Evolutionary conservation across 2,797 vertebrate species (phyloP), one percentile per base, ranked within the genome.

Genomic region (Salarias fasciatus): DNA sequence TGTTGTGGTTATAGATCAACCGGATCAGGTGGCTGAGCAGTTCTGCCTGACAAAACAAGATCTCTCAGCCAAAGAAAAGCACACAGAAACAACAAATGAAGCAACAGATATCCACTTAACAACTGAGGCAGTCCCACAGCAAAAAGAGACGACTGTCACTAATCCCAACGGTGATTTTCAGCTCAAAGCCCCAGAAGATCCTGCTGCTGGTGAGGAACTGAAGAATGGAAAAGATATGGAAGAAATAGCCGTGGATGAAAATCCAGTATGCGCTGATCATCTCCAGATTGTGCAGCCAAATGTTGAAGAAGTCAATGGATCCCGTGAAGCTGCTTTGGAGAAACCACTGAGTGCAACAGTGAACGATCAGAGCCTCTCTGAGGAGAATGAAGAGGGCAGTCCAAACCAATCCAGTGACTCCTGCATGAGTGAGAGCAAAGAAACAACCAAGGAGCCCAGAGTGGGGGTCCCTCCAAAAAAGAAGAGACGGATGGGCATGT

Each of bases 401-500:
- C 28, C 14, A 31, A 35, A 62, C 37, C 53, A 74, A 8, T 6
- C 44, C 12, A 43, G 37, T 13, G 8, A 6, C 10, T 1, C n/a
- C 2, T 36, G 11, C 7, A 6, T 24, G 15, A 36, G 12, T 31
- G 65, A 82, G n/a, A 18, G 50, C 43, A 72, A 53, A 24, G 58
- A 63, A 48, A 5, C 46, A 10, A 8, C 12, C 33, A 63, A 63
- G 11, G 73, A 71, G 36, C 41, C 41, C 13, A n/a, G 29, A 11
- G n/a, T 0, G 2, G 59, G 10, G 4, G 38, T 69, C 8, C 79
- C 75, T 0, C 55, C 71, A 64, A 87, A 75, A 64, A 93, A 88
- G 72, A 87, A 80, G 74, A 86, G 71, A 59, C 86, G 91, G 57
- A 89, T 92, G 90, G 91, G 90, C 5, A 88, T 86, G 87, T 86